Evolutionary conservation across 2,797 vertebrate species (phyloP).

Genomic region (Pogoniulus pusillus): DNA sequence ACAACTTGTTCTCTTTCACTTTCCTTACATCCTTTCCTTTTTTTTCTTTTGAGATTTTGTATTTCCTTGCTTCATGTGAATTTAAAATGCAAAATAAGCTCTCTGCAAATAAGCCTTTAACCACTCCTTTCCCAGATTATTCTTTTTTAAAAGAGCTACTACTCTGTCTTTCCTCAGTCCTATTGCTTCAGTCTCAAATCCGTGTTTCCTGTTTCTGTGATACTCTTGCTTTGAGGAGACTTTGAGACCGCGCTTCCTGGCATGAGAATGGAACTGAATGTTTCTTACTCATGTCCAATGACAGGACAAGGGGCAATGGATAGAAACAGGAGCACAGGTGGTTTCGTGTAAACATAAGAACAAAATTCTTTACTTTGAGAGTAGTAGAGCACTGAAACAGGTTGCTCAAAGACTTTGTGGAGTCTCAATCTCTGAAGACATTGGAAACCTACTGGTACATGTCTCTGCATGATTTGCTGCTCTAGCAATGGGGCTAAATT

Average conservation of each 20-base stretch:
- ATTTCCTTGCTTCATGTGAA: not conserved
- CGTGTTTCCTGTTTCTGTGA: not conserved
- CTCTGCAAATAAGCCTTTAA: not conserved
- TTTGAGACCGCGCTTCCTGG: not conserved
- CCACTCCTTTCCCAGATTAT: not conserved
- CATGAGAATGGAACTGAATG: too few relatives aligned
- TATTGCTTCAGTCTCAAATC: not conserved
- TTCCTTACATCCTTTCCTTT: not conserved
- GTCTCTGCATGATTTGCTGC: too few relatives aligned
- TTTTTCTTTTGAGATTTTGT: not conserved
- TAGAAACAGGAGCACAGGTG: too few relatives aligned
- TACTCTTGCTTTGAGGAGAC: not conserved
- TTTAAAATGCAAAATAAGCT: not conserved
- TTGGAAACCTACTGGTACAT: too few relatives aligned
- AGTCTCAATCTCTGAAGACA: too few relatives aligned
- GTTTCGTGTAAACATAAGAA: too few relatives aligned
- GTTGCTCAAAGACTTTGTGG: too few relatives aligned
- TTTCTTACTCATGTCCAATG: too few relatives aligned
- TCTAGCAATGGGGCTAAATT: too few relatives aligned
- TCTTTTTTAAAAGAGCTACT: not conserved
- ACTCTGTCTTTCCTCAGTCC: not conserved
- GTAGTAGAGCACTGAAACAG: too few relatives aligned
- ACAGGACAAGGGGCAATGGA: too few relatives aligned
- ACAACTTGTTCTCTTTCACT: not conserved
- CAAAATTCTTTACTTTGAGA: too few relatives aligned